Conservation (phyloP, 2,888 invertebrate genomes). For the Mesoligia furuncula region DNA sequence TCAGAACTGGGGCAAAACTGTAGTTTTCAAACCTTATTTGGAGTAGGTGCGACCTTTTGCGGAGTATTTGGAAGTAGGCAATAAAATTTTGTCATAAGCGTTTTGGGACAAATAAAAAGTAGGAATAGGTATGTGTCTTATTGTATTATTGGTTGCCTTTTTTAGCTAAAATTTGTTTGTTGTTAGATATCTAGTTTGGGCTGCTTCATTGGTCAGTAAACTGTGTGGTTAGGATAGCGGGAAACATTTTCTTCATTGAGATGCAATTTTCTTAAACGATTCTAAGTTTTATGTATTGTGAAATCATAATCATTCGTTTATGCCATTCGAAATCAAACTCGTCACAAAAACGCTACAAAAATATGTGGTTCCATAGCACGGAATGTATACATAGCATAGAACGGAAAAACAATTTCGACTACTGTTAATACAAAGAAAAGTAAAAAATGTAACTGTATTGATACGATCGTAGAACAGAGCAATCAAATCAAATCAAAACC, state of each 20-base stretch:
- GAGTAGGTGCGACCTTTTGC: constrained; percentile 64
- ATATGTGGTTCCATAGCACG: not conserved
- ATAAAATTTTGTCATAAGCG: constrained; percentile 69
- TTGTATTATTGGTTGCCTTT: constrained; percentile 48
- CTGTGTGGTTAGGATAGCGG: not conserved
- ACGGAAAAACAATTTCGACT: not conserved
- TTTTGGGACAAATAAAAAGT: constrained; percentile 68
- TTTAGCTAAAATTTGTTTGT: constrained; percentile 5
- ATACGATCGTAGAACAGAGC: constrained; percentile 2
- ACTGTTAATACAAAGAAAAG: not conserved
- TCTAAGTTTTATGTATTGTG: not conserved
- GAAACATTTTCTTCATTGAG: not conserved
- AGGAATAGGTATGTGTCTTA: constrained; percentile 56
- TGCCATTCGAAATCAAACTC: not conserved
- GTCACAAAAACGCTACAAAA: not conserved
- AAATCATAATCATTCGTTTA: not conserved
- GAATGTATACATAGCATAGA: too few relatives aligned
- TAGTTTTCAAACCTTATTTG: constrained; percentile 67
- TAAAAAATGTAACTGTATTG: not conserved
- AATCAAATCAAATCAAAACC: constrained; percentile 20
- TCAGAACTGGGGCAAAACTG: constrained; percentile 67
- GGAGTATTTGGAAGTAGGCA: constrained; percentile 60
- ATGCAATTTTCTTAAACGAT: not conserved
- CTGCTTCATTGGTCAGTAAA: not conserved
- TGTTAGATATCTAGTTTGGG: constrained; percentile 23